Conservation (phyloP, 2,113 vertebrate species). For the Engystomops pustulosus region DNA sequence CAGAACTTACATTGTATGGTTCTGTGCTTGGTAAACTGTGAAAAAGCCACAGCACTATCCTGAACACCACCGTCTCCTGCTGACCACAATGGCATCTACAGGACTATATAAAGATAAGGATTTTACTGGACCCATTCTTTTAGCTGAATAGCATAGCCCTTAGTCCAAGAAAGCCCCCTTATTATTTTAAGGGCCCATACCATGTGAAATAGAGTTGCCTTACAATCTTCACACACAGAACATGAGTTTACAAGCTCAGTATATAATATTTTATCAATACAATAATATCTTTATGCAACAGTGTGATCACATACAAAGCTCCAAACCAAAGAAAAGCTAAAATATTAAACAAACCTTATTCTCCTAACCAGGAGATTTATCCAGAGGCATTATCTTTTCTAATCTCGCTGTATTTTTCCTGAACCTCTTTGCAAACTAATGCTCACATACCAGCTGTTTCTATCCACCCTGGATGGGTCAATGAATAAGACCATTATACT, state of each 20-base stretch:
- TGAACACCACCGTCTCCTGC: too few species aligned
- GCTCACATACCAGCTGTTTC: constrained; percentile 17
- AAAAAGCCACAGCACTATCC: too few species aligned
- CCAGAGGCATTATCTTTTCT: constrained; percentile 15
- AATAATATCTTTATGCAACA: background rate
- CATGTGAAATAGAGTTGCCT: background rate
- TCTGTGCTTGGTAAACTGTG: too few species aligned
- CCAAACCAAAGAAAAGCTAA: background rate
- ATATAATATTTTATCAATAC: too few species aligned
- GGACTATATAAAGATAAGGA: too few species aligned
- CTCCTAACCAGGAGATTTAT: constrained; percentile 13
- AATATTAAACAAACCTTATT: background rate
- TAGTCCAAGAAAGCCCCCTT: background rate
- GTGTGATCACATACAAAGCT: background rate
- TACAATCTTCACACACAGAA: too few species aligned
- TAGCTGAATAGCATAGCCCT: too few species aligned
- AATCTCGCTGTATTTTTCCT: constrained; percentile 21
- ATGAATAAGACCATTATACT: constrained; percentile 26
- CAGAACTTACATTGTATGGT: too few species aligned
- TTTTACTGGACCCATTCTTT: too few species aligned
- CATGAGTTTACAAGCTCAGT: too few species aligned
- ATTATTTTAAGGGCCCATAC: background rate
- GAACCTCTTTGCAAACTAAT: constrained; percentile 4
- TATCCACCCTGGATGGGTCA: constrained; percentile 20
- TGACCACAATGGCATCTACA: too few species aligned